phyloP scores from a whole-genome alignment of 1,140 invertebrate species.

The Asobara japonica region DNA sequence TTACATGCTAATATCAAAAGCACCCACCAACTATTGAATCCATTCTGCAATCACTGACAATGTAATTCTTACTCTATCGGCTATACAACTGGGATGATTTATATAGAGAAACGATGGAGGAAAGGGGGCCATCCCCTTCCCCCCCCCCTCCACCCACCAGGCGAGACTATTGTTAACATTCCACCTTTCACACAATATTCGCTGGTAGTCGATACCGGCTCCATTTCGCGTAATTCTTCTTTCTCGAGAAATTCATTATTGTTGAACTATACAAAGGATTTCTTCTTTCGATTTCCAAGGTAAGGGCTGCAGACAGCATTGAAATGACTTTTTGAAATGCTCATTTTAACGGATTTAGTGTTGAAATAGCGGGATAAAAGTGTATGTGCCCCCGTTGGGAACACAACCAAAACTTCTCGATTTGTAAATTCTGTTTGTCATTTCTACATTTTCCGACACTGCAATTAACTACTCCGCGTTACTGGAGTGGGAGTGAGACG shows the following conservation, averaged over 20 bases:
- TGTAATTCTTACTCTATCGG: not conserved
- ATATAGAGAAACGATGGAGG: not conserved
- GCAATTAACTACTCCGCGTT: too few species aligned
- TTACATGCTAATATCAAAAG: not conserved
- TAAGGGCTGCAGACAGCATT: too few species aligned
- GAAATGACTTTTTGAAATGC: too few species aligned
- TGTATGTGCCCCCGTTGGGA: too few species aligned
- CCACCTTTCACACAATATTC: constrained; percentile 10
- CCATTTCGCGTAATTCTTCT: not conserved
- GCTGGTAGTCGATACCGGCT: not conserved
- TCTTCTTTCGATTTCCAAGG: not conserved
- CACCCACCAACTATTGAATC: not conserved
- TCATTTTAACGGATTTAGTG: too few species aligned
- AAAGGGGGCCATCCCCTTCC: not conserved
- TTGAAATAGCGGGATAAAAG: too few species aligned
- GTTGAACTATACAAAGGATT: not conserved
- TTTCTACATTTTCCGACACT: too few species aligned
- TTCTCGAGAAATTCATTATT: not conserved
- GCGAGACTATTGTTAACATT: constrained; percentile 4
- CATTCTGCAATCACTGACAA: not conserved
- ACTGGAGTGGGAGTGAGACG: too few species aligned
- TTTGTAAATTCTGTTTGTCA: too few species aligned
- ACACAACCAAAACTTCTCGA: too few species aligned
- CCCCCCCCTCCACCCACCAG: too few species aligned
- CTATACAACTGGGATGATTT: not conserved